phyloP scores from a whole-genome alignment of 2,888 invertebrate species.

The Lithophane socia region DNA sequence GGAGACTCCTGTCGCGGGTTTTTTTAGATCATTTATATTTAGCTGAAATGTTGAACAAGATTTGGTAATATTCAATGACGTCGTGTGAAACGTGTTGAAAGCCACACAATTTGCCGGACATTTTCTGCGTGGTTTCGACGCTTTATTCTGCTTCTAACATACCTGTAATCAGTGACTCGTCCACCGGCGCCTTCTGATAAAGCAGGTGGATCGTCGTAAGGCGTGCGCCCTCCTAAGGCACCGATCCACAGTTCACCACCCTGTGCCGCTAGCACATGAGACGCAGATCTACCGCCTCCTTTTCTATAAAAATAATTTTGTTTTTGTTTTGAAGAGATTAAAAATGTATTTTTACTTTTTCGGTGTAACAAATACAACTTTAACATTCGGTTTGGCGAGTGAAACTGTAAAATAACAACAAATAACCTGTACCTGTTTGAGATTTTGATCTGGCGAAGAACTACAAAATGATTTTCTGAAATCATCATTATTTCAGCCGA shows the following conservation, averaged over 20 bases:
- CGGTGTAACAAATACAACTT: too few relatives aligned
- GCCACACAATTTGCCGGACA: not conserved
- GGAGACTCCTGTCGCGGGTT: too few relatives aligned
- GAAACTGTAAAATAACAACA: too few relatives aligned
- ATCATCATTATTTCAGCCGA: too few relatives aligned
- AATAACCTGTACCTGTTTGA: too few relatives aligned
- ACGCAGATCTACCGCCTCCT: constrained; percentile 96
- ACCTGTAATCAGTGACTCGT: constrained; percentile 97
- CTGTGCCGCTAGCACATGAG: constrained; percentile 97
- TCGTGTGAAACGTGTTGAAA: not conserved
- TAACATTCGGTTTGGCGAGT: too few relatives aligned
- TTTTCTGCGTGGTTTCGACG: not conserved
- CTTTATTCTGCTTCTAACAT: not conserved
- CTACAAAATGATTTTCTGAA: not conserved
- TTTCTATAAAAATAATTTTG: constrained; percentile 84
- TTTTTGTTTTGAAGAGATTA: too few relatives aligned
- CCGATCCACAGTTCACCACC: constrained; percentile 99
- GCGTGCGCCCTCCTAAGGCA: constrained; percentile 95
- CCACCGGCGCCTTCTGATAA: constrained; percentile 98
- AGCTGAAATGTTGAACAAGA: too few relatives aligned
- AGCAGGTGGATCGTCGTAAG: constrained; percentile 98
- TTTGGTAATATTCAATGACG: not conserved
- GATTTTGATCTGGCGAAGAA: not conserved
- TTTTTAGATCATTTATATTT: too few relatives aligned
- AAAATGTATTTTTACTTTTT: too few relatives aligned